These are phyloP conservation scores for Plutella xylostella DNA, from an alignment of 2,888 invertebrate genomes.

Conservation along the genomic window DNA sequence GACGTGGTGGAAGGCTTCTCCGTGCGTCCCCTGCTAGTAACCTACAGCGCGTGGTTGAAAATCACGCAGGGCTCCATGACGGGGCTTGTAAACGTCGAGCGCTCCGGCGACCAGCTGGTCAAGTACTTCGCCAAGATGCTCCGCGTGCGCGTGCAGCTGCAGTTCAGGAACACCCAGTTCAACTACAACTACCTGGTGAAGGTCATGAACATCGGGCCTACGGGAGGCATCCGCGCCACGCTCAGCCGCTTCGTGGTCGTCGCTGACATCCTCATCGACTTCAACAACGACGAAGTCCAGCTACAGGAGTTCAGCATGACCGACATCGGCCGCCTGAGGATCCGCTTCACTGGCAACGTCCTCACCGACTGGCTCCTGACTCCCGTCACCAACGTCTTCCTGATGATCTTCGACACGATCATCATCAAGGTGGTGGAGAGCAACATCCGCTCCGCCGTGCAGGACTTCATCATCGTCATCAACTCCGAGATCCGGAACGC, in stretches of 20 bases:
- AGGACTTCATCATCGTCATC: slow-evolving; percentile 34
- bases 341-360: slow-evolving; percentile 58
- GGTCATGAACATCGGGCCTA: slow-evolving; percentile 64
- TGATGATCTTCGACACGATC: slow-evolving; percentile 51
- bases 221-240: slow-evolving; percentile 56
- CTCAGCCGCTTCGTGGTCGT: slow-evolving; percentile 43
- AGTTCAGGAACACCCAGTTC: slow-evolving; percentile 57
- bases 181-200: slow-evolving; percentile 58
- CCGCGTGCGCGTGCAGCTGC: slow-evolving; percentile 46
- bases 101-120: slow-evolving; percentile 56
- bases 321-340: slow-evolving; percentile 53
- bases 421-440: slow-evolving; percentile 52
- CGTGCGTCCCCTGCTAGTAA: slow-evolving; percentile 54
- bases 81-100: slow-evolving; percentile 51
- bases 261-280: slow-evolving; percentile 52
- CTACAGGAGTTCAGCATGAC: slow-evolving; percentile 52
- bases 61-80: slow-evolving; percentile 57
- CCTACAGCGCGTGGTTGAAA: slow-evolving; percentile 62
- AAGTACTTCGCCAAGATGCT: slow-evolving; percentile 58
- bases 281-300: slow-evolving; percentile 62
- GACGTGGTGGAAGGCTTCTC: slow-evolving; percentile 55
- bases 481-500: slow-evolving; percentile 41
- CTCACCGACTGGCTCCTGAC: slow-evolving; percentile 62
- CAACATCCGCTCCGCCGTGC: slow-evolving; percentile 39
- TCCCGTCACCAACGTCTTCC: slow-evolving; percentile 48